phyloP scores from a whole-genome alignment of 1,140 invertebrate genomes.

The Drosophila melanogaster region DNA sequence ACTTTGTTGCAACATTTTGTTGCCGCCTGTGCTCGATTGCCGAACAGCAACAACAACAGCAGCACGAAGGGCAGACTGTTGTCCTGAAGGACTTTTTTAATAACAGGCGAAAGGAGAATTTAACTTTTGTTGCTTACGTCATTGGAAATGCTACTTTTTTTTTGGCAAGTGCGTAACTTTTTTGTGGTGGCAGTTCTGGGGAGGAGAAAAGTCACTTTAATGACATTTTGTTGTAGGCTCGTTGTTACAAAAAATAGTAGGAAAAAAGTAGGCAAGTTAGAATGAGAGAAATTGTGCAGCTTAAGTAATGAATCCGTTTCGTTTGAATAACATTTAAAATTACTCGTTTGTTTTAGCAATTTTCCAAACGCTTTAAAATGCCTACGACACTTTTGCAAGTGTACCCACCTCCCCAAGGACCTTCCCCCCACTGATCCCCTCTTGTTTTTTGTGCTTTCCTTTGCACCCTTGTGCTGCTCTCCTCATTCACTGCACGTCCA shows the following conservation, averaged over 20 bases:
- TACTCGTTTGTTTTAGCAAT: not conserved
- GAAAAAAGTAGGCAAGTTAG: not conserved
- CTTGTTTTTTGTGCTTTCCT: conserved; percentile 12
- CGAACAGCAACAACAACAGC: conserved; percentile 24
- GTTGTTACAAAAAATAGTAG: not conserved
- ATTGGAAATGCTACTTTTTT: conserved; percentile 53
- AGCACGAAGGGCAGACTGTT: not conserved
- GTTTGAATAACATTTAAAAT: too few species aligned
- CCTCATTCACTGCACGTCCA: conserved; percentile 72
- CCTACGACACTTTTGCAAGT: not conserved
- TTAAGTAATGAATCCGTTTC: not conserved
- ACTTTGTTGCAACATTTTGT: conserved; percentile 60
- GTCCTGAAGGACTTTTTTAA: conserved; percentile 25
- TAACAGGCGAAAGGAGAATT: conserved; percentile 29
- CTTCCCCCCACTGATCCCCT: conserved; percentile 2
- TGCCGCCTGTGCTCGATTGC: conserved; percentile 70
- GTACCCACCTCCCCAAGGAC: not conserved
- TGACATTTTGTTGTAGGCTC: conserved; percentile 47
- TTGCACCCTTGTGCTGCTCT: conserved; percentile 5
- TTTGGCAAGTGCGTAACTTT: conserved; percentile 46
- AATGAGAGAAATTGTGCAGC: not conserved
- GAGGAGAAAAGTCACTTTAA: conserved; percentile 32
- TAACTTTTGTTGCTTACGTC: conserved; percentile 61
- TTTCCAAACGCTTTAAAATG: not conserved
- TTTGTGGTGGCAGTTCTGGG: not conserved